Base-by-base conservation (phyloP, 2,888 invertebrate genomes). In the Metopia argyrocephala region DNA sequence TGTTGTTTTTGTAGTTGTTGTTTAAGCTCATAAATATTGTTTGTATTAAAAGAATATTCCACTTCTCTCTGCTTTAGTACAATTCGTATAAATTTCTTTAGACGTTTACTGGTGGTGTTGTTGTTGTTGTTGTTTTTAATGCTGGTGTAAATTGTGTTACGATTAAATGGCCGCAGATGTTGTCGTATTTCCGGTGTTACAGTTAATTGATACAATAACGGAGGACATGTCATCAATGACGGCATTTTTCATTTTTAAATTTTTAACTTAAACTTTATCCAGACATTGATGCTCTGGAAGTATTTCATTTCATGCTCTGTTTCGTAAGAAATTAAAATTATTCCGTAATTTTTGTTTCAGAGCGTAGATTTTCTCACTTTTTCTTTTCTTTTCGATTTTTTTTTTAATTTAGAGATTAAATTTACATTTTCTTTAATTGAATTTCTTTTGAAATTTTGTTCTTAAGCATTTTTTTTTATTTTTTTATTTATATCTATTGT, bases 201-300 rank as follows among this genome's bases (percentile, higher is more conserved):
- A 56, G 65, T 65, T 70, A 81, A 78, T 78, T 81, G 81, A 69
- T 78, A 71, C 59, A 46, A 65, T 78, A 71, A 54, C 70, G 56
- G 57, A 52, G 56, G 57, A 52, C 56, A 52, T 78, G 80, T 78
- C 78, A 81, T 81, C 81, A 81, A 66, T 78, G 70, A 78, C 78
- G 78, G 81, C 81, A 81, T 81, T 81, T 81, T 81, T 81, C 81
- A 81, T 81, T 78, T 81, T 75, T 66, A 78, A 65, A 66, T 54
- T 78, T 66, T 71, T 61, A 71, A 61, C 71, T 81, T 74, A 66
- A 78, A 74, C 61, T 81, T 81, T 65, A 78, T 74, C 81, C 81
- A 81, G 76, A 70, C 78, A 78, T 74, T 74, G 38, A 59, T 38
- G 71, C 71, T 66, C 80, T 69, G 80, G 69, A 64, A 76, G 52